Percentiles rank a stretch among this genome's conserved stretches.
Conservation (phyloP, 2,797 vertebrate genomes). For the Eospalax fontanierii region DNA sequence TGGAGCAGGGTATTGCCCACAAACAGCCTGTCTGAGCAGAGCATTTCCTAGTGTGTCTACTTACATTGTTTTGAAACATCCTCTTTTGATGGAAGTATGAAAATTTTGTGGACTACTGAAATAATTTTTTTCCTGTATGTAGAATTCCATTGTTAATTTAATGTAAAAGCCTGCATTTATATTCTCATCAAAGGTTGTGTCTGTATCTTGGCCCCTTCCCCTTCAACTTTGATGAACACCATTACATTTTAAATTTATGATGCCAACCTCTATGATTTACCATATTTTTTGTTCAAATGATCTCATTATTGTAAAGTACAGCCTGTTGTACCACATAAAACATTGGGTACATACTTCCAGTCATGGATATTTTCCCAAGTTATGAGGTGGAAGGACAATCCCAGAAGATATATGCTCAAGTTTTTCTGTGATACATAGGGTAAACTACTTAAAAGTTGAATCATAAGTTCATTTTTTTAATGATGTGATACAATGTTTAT, state of each 20-base stretch:
- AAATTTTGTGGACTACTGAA: slow-evolving; percentile 4
- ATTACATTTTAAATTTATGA: slow-evolving; percentile 54
- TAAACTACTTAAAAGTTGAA: not conserved
- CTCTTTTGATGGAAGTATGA: not conserved
- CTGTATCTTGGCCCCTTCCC: not conserved
- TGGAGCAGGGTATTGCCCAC: not conserved
- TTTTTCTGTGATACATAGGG: not conserved
- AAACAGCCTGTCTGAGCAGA: slow-evolving; percentile 39
- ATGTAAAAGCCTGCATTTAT: not conserved
- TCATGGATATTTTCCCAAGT: not conserved
- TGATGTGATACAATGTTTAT: not conserved
- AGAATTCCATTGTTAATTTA: slow-evolving; percentile 40
- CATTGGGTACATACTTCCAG: not conserved
- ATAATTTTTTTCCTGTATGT: not conserved
- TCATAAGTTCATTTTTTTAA: slow-evolving; percentile 38
- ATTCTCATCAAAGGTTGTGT: slow-evolving; percentile 27
- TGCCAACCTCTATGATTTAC: slow-evolving; percentile 19
- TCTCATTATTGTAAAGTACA: not conserved
- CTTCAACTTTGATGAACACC: slow-evolving; percentile 20
- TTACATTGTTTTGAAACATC: slow-evolving; percentile 50
- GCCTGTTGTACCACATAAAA: not conserved
- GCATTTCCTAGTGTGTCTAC: slow-evolving; percentile 36
- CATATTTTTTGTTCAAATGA: not conserved
- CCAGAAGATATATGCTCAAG: not conserved
- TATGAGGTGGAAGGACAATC: not conserved